Evolutionary conservation across 2,888 invertebrate genomes (phyloP).

Genomic region (Willowsia nigromaculata): DNA sequence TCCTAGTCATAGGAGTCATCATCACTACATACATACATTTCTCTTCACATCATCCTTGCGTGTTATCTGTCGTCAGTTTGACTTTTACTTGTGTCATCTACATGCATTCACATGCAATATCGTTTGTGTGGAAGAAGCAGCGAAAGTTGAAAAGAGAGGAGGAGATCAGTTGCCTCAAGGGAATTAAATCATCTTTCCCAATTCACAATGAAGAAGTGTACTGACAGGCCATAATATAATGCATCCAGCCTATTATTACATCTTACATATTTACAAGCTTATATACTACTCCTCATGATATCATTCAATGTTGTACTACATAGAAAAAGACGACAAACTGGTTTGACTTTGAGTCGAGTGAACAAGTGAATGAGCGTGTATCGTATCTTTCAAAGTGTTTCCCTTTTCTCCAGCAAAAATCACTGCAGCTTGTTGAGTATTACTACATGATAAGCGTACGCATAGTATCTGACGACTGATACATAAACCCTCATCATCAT

Average conservation of each 20-base stretch:
- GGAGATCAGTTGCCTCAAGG: constrained; percentile 36
- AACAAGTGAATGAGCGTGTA: neutral
- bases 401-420: neutral
- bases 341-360: neutral
- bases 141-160: constrained; percentile 34
- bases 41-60: neutral
- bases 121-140: neutral
- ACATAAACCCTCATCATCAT: neutral
- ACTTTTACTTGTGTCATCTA: neutral
- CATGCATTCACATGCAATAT: neutral
- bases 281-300: neutral
- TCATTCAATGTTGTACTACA: neutral
- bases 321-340: neutral
- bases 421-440: neutral
- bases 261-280: neutral
- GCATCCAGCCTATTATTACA: neutral
- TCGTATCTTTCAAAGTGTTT: neutral
- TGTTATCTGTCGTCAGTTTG: neutral
- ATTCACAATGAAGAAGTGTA: constrained; percentile 6
- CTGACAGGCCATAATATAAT: neutral
- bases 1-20: neutral
- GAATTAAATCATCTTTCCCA: constrained; percentile 47
- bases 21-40: neutral
- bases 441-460: neutral
- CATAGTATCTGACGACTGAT: neutral